These are phyloP conservation scores for Pocota personata DNA, from an alignment of 2,888 invertebrate genomes.

Conservation along the genomic window DNA sequence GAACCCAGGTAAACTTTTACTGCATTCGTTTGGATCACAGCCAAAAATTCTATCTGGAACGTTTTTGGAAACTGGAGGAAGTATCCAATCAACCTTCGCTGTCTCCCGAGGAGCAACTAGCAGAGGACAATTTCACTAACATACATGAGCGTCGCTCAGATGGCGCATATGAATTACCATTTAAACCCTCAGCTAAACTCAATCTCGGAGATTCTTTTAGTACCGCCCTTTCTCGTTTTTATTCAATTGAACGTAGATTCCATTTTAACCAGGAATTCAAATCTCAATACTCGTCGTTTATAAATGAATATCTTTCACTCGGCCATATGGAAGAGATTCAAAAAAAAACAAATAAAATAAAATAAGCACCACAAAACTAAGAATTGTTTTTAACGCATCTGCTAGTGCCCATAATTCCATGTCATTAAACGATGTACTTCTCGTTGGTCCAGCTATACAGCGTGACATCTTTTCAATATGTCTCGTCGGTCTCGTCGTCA, in stretches of 20 bases:
- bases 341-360: too few species aligned
- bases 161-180: constrained; percentile 9
- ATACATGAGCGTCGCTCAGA: background rate
- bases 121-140: constrained; percentile 10
- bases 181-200: background rate
- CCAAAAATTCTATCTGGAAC: background rate
- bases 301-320: too few species aligned
- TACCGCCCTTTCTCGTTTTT: background rate
- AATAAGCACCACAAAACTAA: background rate
- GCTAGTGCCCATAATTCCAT: too few species aligned
- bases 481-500: background rate
- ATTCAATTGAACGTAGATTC: background rate
- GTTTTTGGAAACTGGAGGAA: constrained; percentile 5
- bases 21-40: background rate
- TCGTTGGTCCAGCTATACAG: background rate
- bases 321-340: too few species aligned
- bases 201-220: background rate
- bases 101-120: constrained; percentile 4
- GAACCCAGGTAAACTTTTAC: background rate
- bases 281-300: background rate
- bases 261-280: background rate
- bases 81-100: background rate
- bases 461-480: background rate
- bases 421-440: background rate
- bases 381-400: too few species aligned